Evolutionary conservation across 2,888 invertebrate genomes (phyloP).

Genomic region (Allygus modestus): DNA sequence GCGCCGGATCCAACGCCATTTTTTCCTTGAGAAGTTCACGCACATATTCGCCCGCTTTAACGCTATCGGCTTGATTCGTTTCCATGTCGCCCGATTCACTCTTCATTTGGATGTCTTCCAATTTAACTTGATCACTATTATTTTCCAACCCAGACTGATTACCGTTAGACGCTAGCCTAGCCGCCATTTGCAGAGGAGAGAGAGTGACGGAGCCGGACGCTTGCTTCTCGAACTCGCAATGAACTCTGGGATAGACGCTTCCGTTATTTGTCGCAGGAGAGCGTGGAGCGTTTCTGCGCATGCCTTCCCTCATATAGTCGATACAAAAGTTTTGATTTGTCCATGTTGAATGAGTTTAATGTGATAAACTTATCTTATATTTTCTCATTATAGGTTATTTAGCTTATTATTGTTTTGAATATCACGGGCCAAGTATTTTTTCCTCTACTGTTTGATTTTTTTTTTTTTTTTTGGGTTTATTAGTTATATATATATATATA

Average conservation of each 20-base stretch:
- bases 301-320: constrained; percentile 47
- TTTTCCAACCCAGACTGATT: constrained; percentile 58
- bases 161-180: constrained; percentile 62
- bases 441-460: too few species aligned
- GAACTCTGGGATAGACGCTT: constrained; percentile 63
- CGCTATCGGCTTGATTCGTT: constrained; percentile 72
- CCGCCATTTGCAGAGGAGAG: constrained; percentile 61
- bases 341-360: background rate
- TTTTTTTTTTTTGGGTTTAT: too few species aligned
- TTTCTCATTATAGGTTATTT: too few species aligned
- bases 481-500: too few species aligned
- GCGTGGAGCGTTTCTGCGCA: constrained; percentile 52
- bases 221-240: constrained; percentile 60
- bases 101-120: constrained; percentile 65
- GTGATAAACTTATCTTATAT: too few species aligned
- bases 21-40: constrained; percentile 70
- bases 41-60: constrained; percentile 69
- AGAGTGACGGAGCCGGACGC: constrained; percentile 50
- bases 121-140: constrained; percentile 56
- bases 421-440: too few species aligned
- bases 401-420: too few species aligned
- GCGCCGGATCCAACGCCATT: constrained; percentile 68
- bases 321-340: constrained; percentile 62
- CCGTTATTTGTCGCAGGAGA: constrained; percentile 60
- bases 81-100: constrained; percentile 62